Evolutionary conservation across 2,113 vertebrate genomes (phyloP), one percentile per base, ranked within the genome.

Genomic region (Anarhynchus alexandrinus): DNA sequence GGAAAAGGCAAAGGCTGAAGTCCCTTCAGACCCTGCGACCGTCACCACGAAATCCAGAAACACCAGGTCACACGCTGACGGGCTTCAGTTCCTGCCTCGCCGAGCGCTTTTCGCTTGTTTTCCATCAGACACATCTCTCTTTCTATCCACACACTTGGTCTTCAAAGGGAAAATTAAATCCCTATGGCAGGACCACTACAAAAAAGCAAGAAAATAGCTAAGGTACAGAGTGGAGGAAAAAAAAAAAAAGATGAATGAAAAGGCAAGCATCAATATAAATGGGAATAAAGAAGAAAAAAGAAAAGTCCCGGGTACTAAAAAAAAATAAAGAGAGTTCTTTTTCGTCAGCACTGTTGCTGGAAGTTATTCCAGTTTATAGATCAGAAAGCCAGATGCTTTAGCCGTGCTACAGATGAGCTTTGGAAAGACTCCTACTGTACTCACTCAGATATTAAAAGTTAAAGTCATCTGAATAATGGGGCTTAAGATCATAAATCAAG

Each of bases 401-500:
- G 90, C 88, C 3, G 13, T 26, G 78, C 92, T 14, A 38, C 17
- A 76, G 94, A 71, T 36, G 83, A 95, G 96, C 90, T 96, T 78
- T 40, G 88, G 88, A 81, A 90, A 81, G 76, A 10, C 76, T 78
- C 66, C 59, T 40, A 12, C 93, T 91, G 87, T 26, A 70, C 61
- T 90, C 66, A 22, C 82, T 83, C 79, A 73, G 83, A 86, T 92
- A 88, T 70, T 40, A 54, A 32, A 90, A 94, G 85, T 86, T 43
- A 34, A 95, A 97, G 65, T 66, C 71, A 7, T 66, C 85, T 5
- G 79, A 96, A 90, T 96, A 96, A 96, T 96, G 90, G 95, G 82
- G 88, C 73, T 95, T 96, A 92, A 96, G 96, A 96, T 96, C 69
- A 93, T 92, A 91, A 96, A 92, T 69, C 92, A 92, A 92, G 96